Evolutionary conservation across 2,113 vertebrate genomes (phyloP).

Genomic region (Plotosus lineatus): DNA sequence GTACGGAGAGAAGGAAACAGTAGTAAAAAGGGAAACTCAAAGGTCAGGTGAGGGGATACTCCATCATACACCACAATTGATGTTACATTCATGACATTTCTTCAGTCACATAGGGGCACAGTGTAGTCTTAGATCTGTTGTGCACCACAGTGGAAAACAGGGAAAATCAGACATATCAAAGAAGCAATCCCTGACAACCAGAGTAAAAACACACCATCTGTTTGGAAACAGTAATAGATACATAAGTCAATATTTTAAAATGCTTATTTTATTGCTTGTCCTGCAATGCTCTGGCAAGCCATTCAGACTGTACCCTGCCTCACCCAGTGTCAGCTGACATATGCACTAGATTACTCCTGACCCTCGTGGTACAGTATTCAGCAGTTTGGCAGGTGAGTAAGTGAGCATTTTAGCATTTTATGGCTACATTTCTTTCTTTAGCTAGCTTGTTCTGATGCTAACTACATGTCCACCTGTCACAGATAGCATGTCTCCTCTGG

Average conservation of each 20-base stretch:
- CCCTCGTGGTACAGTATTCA: too few species aligned
- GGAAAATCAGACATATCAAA: not conserved
- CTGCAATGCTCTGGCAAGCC: too few species aligned
- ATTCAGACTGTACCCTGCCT: too few species aligned
- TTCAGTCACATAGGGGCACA: not conserved
- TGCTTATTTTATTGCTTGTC: too few species aligned
- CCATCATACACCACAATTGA: not conserved
- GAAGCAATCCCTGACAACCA: not conserved
- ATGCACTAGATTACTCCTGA: too few species aligned
- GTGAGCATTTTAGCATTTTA: too few species aligned
- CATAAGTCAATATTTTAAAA: too few species aligned
- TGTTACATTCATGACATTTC: conserved; percentile 11
- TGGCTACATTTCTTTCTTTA: not conserved
- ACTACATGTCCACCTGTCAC: not conserved
- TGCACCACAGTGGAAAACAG: not conserved
- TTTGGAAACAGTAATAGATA: not conserved
- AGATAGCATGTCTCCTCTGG: not conserved
- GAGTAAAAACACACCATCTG: not conserved
- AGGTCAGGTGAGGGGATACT: conserved; percentile 13
- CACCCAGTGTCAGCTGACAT: too few species aligned
- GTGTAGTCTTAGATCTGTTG: not conserved
- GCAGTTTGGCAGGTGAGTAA: too few species aligned
- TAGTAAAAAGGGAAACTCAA: conserved; percentile 1
- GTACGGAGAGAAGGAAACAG: not conserved
- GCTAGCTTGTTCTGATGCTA: not conserved